These are phyloP conservation scores for Otolemur garnettii DNA, from an alignment of 2,113 vertebrate genomes.

Conservation along the genomic window DNA sequence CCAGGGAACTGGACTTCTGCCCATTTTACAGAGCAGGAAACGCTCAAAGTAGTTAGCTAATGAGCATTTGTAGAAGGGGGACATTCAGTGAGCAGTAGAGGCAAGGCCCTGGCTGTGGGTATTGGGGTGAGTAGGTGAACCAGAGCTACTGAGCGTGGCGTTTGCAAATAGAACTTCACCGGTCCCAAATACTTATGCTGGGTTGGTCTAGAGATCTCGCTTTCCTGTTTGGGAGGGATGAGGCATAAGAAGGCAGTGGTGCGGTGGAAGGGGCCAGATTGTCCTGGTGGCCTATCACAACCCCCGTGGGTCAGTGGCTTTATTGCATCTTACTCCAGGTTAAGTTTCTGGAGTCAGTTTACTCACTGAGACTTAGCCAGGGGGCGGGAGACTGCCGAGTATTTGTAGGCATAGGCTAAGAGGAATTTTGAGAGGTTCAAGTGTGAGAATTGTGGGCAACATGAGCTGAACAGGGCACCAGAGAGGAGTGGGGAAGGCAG, in stretches of 20 bases:
- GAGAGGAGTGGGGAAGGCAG: neutral
- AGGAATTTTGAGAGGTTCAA: neutral
- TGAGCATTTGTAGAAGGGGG: neutral
- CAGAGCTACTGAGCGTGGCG: neutral
- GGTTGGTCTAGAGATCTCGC: neutral
- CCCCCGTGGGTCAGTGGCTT: neutral
- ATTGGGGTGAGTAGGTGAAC: neutral
- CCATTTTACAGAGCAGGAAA: conserved; percentile 18
- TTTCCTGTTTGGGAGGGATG: neutral
- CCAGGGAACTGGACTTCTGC: neutral
- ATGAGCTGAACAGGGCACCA: neutral
- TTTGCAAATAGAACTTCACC: neutral
- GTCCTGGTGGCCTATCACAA: neutral
- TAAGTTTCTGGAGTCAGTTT: neutral
- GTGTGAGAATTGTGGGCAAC: neutral
- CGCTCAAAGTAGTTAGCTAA: neutral
- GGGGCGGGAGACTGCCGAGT: neutral
- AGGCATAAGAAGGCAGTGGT: neutral
- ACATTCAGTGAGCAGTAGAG: neutral
- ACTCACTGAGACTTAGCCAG: neutral
- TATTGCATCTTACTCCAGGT: neutral
- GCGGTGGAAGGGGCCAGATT: neutral
- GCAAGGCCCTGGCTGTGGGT: neutral
- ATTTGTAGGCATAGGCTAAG: neutral
- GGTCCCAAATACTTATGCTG: neutral